Conservation (phyloP, 2,113 vertebrate species). For the Haliaeetus leucogaster region DNA sequence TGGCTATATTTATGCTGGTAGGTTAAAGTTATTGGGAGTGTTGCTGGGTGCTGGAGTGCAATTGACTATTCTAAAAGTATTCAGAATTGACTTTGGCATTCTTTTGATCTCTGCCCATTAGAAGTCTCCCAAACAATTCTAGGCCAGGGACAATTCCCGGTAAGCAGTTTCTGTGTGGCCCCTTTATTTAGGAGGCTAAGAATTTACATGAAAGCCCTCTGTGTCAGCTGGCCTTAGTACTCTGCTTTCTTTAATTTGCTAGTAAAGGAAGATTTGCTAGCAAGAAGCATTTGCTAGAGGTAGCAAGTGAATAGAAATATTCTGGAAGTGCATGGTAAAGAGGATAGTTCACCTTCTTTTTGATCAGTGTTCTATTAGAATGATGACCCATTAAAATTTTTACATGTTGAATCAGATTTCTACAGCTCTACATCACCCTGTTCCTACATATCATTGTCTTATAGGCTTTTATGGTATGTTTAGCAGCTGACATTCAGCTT, state of each 20-base stretch:
- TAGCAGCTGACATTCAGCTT: not conserved
- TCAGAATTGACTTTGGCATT: not conserved
- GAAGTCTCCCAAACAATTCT: not conserved
- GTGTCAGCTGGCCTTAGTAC: not conserved
- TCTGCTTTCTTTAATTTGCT: accelerated
- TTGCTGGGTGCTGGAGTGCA: not conserved
- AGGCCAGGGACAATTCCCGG: not conserved
- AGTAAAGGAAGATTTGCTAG: not conserved
- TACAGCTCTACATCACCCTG: not conserved
- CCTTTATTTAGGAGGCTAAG: not conserved
- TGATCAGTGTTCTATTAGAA: not conserved
- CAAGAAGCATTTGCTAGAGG: not conserved
- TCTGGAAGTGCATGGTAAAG: not conserved
- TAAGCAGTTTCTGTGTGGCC: not conserved
- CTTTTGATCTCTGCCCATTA: not conserved
- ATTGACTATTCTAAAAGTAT: not conserved
- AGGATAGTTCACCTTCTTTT: not conserved
- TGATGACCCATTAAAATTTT: not conserved
- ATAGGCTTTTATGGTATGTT: not conserved
- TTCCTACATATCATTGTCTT: not conserved
- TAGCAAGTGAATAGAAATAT: not conserved
- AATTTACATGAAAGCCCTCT: not conserved
- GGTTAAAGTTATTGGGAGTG: not conserved
- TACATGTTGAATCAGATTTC: not conserved
- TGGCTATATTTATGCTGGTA: not conserved